These are phyloP conservation scores for Chrysemys picta DNA, from an alignment of 2,113 vertebrate species.

Conservation along the genomic window DNA sequence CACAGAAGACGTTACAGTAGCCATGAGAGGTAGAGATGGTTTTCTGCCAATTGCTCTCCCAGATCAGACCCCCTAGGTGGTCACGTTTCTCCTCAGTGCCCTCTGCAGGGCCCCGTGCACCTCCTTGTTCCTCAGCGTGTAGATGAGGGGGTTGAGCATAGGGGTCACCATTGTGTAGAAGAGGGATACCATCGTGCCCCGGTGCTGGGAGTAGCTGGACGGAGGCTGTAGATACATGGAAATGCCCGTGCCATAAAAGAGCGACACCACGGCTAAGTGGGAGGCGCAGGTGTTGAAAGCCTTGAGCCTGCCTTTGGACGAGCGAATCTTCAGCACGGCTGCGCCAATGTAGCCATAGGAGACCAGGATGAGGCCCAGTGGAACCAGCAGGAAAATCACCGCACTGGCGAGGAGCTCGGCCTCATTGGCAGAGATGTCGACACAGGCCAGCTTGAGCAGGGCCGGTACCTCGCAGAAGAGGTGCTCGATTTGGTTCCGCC, in stretches of 20 bases:
- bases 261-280: constrained; percentile 58
- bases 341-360: constrained; percentile 35
- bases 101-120: not conserved
- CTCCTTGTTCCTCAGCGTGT: not conserved
- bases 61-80: not conserved
- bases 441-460: constrained; percentile 32
- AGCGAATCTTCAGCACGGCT: constrained; percentile 25
- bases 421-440: constrained; percentile 14
- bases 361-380: constrained; percentile 48
- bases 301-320: constrained; percentile 30
- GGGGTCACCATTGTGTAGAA: not conserved
- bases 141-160: too few relatives aligned
- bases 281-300: constrained; percentile 61
- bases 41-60: too few relatives aligned
- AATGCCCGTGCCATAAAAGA: constrained; percentile 18
- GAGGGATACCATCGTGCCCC: constrained; percentile 17
- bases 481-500: not conserved
- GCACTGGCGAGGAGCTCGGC: not conserved
- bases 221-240: constrained; percentile 35
- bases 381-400: not conserved
- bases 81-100: not conserved
- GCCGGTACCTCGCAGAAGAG: constrained; percentile 60
- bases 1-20: too few relatives aligned
- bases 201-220: not conserved
- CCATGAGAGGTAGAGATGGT: too few relatives aligned